Percentiles rank a stretch among this genome's conserved stretches.
These are phyloP conservation scores for Melanotus villosus DNA, from an alignment of 2,888 invertebrate species.

Conservation along the genomic window DNA sequence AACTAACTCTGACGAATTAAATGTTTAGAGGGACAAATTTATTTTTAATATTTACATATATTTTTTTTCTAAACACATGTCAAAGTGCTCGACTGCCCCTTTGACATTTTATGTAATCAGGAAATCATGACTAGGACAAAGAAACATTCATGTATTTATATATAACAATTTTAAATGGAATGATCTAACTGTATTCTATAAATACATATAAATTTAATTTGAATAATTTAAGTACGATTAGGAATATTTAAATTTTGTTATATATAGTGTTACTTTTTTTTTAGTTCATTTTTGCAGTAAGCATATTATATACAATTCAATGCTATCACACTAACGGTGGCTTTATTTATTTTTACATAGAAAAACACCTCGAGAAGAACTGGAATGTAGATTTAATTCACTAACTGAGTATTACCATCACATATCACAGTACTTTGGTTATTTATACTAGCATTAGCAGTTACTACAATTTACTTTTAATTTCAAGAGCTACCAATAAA, in stretches of 20 bases:
- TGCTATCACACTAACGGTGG: slow-evolving; percentile 26
- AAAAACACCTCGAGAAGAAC: no score
- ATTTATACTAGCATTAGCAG: not conserved
- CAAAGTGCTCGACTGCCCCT: not conserved
- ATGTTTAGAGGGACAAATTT: slow-evolving; percentile 3
- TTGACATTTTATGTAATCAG: not conserved
- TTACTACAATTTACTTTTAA: no score
- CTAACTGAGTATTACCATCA: no score
- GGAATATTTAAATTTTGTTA: slow-evolving; percentile 21
- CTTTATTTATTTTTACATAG: slow-evolving; percentile 9
- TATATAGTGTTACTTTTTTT: no score
- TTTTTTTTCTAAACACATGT: slow-evolving; percentile 16
- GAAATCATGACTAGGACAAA: slow-evolving; percentile 44
- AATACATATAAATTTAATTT: slow-evolving; percentile 20
- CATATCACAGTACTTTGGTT: not conserved
- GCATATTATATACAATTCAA: slow-evolving; percentile 28
- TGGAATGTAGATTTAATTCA: no score
- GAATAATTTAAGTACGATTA: slow-evolving; percentile 32
- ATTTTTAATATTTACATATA: slow-evolving; percentile 18
- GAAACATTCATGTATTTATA: slow-evolving; percentile 24
- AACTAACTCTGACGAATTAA: not conserved
- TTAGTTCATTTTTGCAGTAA: slow-evolving; percentile 5
- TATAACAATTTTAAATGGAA: slow-evolving; percentile 26
- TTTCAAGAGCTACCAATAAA: no score
- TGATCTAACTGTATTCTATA: slow-evolving; percentile 16